These are phyloP conservation scores for Tor tambroides DNA, from an alignment of 2,113 vertebrate genomes.

Conservation along the genomic window DNA sequence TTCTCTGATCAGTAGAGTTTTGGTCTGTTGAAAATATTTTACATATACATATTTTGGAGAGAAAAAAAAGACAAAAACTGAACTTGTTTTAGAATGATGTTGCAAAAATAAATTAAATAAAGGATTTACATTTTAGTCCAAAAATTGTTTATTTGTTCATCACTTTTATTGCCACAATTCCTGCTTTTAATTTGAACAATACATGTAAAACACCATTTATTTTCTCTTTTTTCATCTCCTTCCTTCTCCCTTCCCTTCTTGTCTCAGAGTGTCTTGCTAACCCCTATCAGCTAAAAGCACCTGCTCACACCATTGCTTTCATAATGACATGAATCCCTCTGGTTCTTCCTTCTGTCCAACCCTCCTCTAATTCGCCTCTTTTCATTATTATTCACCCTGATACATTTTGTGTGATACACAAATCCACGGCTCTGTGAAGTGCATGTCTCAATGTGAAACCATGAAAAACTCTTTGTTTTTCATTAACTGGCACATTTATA, in stretches of 20 bases:
- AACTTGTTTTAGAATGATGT: background rate
- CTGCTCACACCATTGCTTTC: slow-evolving; percentile 19
- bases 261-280: background rate
- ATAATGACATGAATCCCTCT: slow-evolving; percentile 17
- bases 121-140: no score
- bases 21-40: background rate
- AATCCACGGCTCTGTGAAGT: background rate
- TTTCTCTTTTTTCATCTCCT: background rate
- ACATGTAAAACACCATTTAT: background rate
- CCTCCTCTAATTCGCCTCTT: background rate
- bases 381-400: background rate
- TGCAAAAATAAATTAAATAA: no score
- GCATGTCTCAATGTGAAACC: background rate
- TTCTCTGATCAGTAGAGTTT: background rate
- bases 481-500: background rate
- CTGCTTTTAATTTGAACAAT: background rate
- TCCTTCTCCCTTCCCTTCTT: background rate
- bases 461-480: background rate
- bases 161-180: background rate
- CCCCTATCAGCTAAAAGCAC: background rate
- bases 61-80: background rate
- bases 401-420: slow-evolving; percentile 25
- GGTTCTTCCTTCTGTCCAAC: background rate
- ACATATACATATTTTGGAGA: background rate
- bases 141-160: no score